Base-by-base conservation (phyloP, 2,113 vertebrate species). In the Hippocampus guttulatus region DNA sequence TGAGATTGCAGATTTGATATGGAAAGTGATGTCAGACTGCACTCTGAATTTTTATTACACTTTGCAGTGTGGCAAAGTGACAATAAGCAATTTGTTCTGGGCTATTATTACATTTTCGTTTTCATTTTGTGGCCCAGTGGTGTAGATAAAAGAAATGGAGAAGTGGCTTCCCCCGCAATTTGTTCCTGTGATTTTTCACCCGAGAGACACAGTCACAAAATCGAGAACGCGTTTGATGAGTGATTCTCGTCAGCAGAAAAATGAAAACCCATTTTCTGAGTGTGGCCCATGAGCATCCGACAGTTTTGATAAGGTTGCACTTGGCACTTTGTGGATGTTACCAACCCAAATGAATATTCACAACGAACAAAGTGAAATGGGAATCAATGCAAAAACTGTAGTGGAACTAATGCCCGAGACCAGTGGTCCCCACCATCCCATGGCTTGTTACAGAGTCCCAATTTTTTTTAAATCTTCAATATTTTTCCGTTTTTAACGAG, bases 231-330 rank as follows among this genome's bases (percentile, higher is more conserved):
- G 6, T 55, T 55, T 55, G 52, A 9, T 55, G 20, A 55, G 52
- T 55, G 52, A 55, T 55, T 52, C 20, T 52, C 2, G 51, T 52
- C 51, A 52, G 51, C 51, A 52, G 51, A 52, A 52, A 52, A 52
- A 21, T 62, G 41, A 51, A 70, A 75, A 78, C 33, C 0, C 1
- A 51, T 58, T 62, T 51, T 74, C 67, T 52, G 41, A 60, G 72
- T 64, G 55, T 45, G 55, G 40, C 15, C 70, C 63, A 21, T 33
- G 61, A 68, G 38, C 47, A 27, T 64, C 20, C 65, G 10, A n/a
- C 47, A 30, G 54, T 63, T 67, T 79, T 18, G 47, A 16, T 18
- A 51, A 51, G 47, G 20, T 52, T 27, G 25, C 25, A 27, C 25
- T 27, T 52, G 21, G 51, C 51, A 52, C 73, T 66, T 47, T 63